These are phyloP conservation scores for Diaperis boleti DNA, from an alignment of 2,888 invertebrate genomes.

Conservation along the genomic window DNA sequence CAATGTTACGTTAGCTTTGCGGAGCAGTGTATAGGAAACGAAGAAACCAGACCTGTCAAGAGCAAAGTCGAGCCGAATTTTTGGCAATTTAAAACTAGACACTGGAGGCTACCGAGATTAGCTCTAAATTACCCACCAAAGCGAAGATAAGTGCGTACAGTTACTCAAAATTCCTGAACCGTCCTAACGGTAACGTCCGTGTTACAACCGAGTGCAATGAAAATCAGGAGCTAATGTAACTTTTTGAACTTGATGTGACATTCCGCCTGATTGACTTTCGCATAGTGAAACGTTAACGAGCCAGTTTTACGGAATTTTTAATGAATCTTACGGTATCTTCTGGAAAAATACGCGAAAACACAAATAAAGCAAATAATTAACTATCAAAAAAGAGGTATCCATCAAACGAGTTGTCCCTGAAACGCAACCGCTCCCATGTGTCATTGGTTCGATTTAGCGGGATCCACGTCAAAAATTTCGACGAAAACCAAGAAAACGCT, in stretches of 20 bases:
- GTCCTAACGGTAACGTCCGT: conserved; percentile 8
- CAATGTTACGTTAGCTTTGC: too few species aligned
- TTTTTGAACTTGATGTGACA: neutral
- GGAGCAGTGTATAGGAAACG: neutral
- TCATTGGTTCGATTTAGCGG: neutral
- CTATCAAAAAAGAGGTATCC: conserved; percentile 16
- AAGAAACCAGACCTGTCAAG: neutral
- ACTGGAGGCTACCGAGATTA: conserved; percentile 17
- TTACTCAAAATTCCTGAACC: conserved; percentile 1
- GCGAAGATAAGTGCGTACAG: conserved; percentile 13
- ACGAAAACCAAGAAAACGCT: conserved; percentile 16
- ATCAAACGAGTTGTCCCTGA: conserved; percentile 24
- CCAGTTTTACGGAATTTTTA: conserved; percentile 22
- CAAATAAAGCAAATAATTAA: conserved; percentile 8
- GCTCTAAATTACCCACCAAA: conserved; percentile 1
- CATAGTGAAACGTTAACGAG: conserved; percentile 13
- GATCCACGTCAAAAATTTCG: neutral
- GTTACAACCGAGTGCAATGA: neutral
- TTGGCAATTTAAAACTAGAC: conserved; percentile 13
- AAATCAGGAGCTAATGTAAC: neutral
- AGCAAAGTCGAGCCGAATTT: neutral
- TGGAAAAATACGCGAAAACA: conserved; percentile 13
- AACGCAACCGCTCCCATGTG: neutral
- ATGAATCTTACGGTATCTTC: conserved; percentile 13
- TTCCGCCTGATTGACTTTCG: conserved; percentile 4